phyloP scores from a whole-genome alignment of 2,797 vertebrate species.

The Gadopsis bispinosus region DNA sequence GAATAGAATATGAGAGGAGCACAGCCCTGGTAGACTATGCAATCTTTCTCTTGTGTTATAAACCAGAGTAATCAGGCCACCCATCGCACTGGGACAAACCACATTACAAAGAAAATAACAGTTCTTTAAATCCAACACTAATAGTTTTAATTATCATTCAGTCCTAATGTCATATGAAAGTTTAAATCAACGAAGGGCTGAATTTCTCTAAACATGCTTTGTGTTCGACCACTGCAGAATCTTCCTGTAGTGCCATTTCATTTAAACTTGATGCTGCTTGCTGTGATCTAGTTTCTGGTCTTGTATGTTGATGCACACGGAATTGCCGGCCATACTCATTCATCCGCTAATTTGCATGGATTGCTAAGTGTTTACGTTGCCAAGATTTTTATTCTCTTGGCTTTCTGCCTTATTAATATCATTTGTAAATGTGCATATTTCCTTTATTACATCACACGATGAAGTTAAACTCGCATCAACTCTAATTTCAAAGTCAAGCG shows the following conservation, averaged over 20 bases:
- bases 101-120: slow-evolving; percentile 12
- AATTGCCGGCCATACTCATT: background rate
- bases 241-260: background rate
- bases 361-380: background rate
- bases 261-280: too few species aligned
- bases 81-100: slow-evolving; percentile 21
- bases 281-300: background rate
- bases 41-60: slow-evolving; percentile 32
- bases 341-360: background rate
- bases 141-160: background rate
- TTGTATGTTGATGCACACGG: background rate
- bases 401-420: slow-evolving; percentile 2
- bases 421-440: slow-evolving; percentile 1
- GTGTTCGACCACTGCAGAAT: background rate
- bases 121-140: background rate
- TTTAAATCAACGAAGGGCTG: background rate
- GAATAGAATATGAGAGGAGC: slow-evolving; percentile 41
- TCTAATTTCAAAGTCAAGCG: slow-evolving; percentile 62
- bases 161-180: background rate
- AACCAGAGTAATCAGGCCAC: slow-evolving; percentile 60
- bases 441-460: slow-evolving; percentile 14
- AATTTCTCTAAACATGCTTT: background rate
- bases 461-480: slow-evolving; percentile 53
- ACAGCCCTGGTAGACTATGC: slow-evolving; percentile 27
- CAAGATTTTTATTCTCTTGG: background rate